A percentile compares a stretch with the other conserved stretches of the same genome.
These are phyloP conservation scores for Paratilapia polleni DNA, from an alignment of 2,113 vertebrate species.

Conservation along the genomic window DNA sequence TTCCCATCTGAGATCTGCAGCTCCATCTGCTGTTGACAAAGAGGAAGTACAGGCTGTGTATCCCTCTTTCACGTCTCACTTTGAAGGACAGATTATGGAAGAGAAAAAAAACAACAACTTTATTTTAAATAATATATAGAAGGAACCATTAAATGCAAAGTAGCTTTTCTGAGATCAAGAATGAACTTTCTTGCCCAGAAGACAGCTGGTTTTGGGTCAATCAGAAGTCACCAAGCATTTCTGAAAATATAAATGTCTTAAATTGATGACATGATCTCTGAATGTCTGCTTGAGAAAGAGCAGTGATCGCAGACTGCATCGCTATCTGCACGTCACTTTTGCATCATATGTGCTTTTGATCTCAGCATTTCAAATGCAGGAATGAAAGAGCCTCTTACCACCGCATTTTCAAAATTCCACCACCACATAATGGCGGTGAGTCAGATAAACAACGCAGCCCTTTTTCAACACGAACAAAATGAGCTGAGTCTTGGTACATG, in stretches of 20 bases:
- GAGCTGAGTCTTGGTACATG: neutral
- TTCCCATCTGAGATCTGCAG: constrained; percentile 7
- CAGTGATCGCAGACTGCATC: neutral
- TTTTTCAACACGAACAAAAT: neutral
- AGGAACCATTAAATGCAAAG: neutral
- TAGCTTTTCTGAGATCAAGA: neutral
- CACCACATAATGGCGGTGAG: constrained; percentile 6
- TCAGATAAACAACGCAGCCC: constrained; percentile 10
- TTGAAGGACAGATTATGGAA: neutral
- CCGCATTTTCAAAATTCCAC: neutral
- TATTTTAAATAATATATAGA: neutral
- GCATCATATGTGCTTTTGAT: neutral
- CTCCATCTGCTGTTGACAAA: constrained; percentile 58
- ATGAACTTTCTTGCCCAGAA: rapidly evolving
- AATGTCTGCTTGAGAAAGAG: neutral
- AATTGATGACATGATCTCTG: neutral
- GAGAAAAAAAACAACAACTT: neutral
- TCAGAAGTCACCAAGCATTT: neutral
- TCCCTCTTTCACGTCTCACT: neutral
- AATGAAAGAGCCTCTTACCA: neutral
- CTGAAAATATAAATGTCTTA: neutral
- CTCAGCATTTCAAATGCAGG: neutral
- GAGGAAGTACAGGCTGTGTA: neutral
- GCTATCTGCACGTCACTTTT: neutral
- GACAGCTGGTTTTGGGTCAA: neutral